Evolutionary conservation across 2,797 vertebrate genomes (phyloP).

Genomic region (Lacerta agilis): DNA sequence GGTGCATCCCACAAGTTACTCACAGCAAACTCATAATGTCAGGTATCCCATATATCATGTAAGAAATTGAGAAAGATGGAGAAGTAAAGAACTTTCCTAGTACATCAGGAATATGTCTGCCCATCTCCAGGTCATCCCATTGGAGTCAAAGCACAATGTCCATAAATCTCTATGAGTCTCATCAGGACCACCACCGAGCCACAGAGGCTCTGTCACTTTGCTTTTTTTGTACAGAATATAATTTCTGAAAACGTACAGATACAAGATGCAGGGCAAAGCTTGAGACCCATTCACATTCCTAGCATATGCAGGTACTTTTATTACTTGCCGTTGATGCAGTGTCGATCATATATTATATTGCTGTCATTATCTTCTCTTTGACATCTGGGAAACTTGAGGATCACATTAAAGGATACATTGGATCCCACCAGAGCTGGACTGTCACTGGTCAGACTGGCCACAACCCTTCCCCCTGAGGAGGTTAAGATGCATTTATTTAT

Average conservation of each 20-base stretch:
- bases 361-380: conserved; percentile 86
- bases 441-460: conserved; percentile 85
- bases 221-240: too few species aligned
- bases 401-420: conserved; percentile 84
- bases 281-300: too few species aligned
- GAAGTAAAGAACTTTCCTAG: background rate
- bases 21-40: background rate
- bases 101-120: background rate
- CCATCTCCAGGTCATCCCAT: too few species aligned
- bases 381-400: conserved; percentile 87
- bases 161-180: too few species aligned
- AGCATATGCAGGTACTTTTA: background rate
- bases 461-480: conserved; percentile 79
- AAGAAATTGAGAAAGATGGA: background rate
- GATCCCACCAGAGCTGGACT: conserved; percentile 92
- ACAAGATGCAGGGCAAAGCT: too few species aligned
- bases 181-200: too few species aligned
- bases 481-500: conserved; percentile 17
- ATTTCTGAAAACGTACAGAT: too few species aligned
- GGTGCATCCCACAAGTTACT: background rate
- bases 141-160: too few species aligned
- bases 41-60: background rate
- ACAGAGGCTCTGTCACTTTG: too few species aligned
- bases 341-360: conserved; percentile 84
- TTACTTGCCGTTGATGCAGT: conserved; percentile 86